Evolutionary conservation across 64 coral and sea anemone species (phyloP), one percentile per base, ranked within the genome.

Genomic region (Stylophora pistillata): DNA sequence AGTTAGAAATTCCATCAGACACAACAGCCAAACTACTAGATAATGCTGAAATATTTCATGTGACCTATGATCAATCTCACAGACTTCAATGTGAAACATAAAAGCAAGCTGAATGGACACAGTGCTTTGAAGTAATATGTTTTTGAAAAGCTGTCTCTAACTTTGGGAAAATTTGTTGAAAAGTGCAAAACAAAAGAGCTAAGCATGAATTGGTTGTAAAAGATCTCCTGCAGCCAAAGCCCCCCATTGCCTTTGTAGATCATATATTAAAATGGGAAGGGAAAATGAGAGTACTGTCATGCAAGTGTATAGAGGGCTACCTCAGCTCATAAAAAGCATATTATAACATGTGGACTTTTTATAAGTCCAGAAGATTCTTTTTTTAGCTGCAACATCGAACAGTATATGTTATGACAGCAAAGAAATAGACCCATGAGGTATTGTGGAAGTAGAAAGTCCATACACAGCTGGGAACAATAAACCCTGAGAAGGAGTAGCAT

Each of bases 361-460:
- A 93, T 93, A 4, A 85, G 91, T 73, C 91, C 91, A 30, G 86
- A 93, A 60, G 72, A 93, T 56, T 86, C 92, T n/a, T n/a, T 31
- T 76, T 74, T 53, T 94, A 15, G 92, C 87, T 71, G 78, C 60
- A 74, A 89, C 86, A 28, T 79, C 92, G 58, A 72, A 89, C 34
- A 75, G 92, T 58, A 55, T 94, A 30, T 86, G 87, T 47, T 94
- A 94, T 89, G 87, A 89, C 71, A 33, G 56, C 28, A 86, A 58
- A 17, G 92, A 86, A 62, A 53, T 41, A 31, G 85, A 79, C 31
- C 87, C 92, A 75, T 89, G 92, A 81, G 86, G 87, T 71, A 69
- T 94, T 60, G 66, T 89, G 55, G 92, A 90, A 86, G 81, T 72
- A 47, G 90, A 94, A 55, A 71, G 81, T 58, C 87, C 92, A 26